Percentiles rank a stretch among this genome's conserved stretches.
Conservation (phyloP, 2,797 vertebrate species). For the Leucoraja ocellata region DNA sequence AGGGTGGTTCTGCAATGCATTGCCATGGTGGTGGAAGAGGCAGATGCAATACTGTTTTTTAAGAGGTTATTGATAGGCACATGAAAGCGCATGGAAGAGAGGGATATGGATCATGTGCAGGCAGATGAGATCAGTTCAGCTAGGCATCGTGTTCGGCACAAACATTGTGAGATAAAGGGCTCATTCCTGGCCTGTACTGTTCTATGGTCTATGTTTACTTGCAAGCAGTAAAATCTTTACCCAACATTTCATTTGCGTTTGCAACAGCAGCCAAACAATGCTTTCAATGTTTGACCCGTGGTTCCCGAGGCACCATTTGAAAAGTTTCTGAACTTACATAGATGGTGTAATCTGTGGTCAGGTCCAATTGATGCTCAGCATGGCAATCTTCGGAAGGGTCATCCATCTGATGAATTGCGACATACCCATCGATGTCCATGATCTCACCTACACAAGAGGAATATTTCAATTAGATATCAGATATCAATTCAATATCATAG, state of each 20-base stretch:
- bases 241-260: neutral
- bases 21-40: too few species aligned
- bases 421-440: neutral
- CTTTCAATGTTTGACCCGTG: neutral
- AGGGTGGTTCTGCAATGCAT: too few species aligned
- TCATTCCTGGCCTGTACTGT: too few species aligned
- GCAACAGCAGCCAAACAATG: neutral
- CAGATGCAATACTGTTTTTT: too few species aligned
- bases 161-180: too few species aligned
- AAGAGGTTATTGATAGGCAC: too few species aligned
- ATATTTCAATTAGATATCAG: neutral
- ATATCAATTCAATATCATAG: too few species aligned
- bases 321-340: neutral
- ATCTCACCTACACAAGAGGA: neutral
- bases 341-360: neutral
- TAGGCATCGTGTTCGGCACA: too few species aligned
- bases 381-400: conserved; percentile 19
- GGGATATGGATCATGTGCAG: too few species aligned
- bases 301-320: neutral
- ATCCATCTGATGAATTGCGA: neutral
- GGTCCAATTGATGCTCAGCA: neutral
- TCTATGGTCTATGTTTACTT: neutral
- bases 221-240: neutral
- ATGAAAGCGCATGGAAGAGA: too few species aligned
- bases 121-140: too few species aligned